These are phyloP conservation scores for Neosilurus mollespiculum DNA, from an alignment of 2,797 vertebrate species.

Conservation along the genomic window DNA sequence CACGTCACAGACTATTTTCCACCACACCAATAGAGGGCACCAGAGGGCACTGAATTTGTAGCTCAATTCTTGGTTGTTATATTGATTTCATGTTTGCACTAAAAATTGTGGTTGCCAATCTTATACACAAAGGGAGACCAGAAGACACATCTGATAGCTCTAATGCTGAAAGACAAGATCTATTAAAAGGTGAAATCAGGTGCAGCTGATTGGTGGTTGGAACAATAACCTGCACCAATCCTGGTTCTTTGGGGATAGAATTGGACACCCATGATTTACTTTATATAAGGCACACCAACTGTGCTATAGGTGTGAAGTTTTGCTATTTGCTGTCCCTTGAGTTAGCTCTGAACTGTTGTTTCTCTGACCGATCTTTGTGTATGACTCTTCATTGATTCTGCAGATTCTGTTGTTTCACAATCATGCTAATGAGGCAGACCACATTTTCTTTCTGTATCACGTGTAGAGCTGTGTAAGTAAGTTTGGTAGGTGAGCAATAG, in stretches of 20 bases:
- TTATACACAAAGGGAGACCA: background rate
- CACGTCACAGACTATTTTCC: background rate
- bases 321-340: background rate
- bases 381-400: background rate
- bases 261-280: background rate
- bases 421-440: background rate
- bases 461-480: background rate
- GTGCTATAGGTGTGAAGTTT: background rate
- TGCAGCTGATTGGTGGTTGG: background rate
- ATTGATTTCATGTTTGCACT: background rate
- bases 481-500: background rate
- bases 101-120: too few species aligned
- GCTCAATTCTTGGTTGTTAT: background rate
- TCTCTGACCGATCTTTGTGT: constrained; percentile 4
- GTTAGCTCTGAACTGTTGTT: background rate
- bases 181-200: background rate
- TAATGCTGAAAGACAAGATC: background rate
- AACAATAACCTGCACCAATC: background rate
- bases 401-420: too few species aligned
- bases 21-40: constrained; percentile 16
- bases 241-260: background rate
- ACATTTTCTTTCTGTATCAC: background rate
- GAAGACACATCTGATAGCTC: background rate
- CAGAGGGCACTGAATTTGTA: background rate
- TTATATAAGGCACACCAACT: background rate